Conservation (phyloP, 2,888 invertebrate species). For the Leucoma salicis region DNA sequence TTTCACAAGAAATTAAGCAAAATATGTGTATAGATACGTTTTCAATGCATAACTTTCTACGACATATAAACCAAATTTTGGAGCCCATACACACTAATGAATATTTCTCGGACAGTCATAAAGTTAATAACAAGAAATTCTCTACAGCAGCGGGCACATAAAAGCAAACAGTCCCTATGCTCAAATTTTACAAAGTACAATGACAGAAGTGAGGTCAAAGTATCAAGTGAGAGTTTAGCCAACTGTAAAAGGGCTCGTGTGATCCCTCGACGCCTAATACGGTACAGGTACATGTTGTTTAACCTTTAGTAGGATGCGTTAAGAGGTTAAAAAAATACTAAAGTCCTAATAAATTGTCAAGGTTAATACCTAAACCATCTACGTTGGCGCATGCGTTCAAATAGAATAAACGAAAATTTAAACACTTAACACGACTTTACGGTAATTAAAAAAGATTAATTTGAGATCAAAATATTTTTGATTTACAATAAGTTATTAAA, state of each 20-base stretch:
- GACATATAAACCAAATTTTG: constrained; percentile 16
- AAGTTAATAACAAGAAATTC: constrained; percentile 37
- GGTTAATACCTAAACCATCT: no score
- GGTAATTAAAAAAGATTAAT: no score
- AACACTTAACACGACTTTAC: no score
- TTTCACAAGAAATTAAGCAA: no score
- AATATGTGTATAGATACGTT: no score
- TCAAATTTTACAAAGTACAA: constrained; percentile 45
- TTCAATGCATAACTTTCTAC: no score
- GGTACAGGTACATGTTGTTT: constrained; percentile 25
- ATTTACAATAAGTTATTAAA: no score
- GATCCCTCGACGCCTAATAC: constrained; percentile 32
- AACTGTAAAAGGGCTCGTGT: constrained; percentile 38
- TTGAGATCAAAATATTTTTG: no score
- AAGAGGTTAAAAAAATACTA: neutral
- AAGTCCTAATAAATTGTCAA: no score
- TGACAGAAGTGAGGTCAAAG: constrained; percentile 33
- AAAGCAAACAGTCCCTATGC: constrained; percentile 39
- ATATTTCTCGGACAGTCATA: constrained; percentile 40
- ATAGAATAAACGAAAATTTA: no score
- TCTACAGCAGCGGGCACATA: constrained; percentile 20
- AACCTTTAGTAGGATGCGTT: neutral
- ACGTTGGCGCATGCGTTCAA: no score
- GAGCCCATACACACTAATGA: constrained; percentile 29
- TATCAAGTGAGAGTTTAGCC: constrained; percentile 37